Evolutionary conservation across 2,113 vertebrate species (phyloP), one percentile per base, ranked within the genome.

Genomic region (Oenanthe melanoleuca): DNA sequence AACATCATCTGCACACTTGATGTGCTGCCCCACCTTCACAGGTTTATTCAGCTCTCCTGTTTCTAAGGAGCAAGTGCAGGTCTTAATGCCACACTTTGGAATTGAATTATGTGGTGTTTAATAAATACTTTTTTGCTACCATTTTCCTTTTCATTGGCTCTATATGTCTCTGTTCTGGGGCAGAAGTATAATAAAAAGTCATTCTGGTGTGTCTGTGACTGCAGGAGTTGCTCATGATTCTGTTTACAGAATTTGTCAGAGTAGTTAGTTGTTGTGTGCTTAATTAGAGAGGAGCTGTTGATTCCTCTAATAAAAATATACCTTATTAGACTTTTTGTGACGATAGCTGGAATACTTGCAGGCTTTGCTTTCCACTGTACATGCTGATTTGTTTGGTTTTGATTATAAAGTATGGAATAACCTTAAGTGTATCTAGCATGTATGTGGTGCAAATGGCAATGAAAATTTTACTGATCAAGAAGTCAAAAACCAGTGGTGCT

Each of bases 91-190:
- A 49, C 20, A 14, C 38, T 80, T 10, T 70, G 31, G 33, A 86
- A 80, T 4, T 44, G 24, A 85, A 45, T 71, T 34, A 34, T 33
- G 8, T 69, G 29, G 5, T 60, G 14, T 56, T 88, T 53, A 94
- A 92, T 93, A 93, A 97, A 88, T 38, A 47, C 16, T 14, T 74
- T 78, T 87, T 92, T 91, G 24, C 40, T 81, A 67, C 65, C 20
- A 8, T 64, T 86, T 69, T 79, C 34, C 22, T 75, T 85, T 66
- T 37, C 34, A 21, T 9, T 79, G 24, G 7, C 22, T 67, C 28
- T 84, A 0, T 28, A 24, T n/a, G 9, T 66, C 15, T 52, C 78
- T 42, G 2, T 72, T 57, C 33, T 63, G 50, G 50, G 57, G 28
- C n/a, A 81, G 18, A 16, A 11, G 5, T 38, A 10, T 45, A 55